These are phyloP conservation scores for Hyphantria cunea DNA, from an alignment of 1,140 invertebrate genomes.

Conservation along the genomic window DNA sequence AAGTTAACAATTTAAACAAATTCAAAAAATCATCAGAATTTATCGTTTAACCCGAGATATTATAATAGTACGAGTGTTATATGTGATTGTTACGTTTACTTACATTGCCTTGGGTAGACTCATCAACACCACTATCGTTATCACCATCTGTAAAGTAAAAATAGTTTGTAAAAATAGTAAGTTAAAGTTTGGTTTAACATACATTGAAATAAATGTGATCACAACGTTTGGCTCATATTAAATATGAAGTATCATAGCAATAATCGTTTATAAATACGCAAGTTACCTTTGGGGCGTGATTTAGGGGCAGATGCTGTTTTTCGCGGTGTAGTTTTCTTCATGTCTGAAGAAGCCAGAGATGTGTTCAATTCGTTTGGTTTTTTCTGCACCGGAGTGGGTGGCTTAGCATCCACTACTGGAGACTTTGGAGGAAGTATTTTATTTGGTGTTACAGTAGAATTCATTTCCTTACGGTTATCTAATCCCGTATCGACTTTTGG, in stretches of 20 bases:
- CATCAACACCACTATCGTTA: constrained; percentile 90
- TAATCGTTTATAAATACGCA: neutral
- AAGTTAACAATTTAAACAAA: too few relatives aligned
- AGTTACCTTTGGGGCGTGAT: constrained; percentile 69
- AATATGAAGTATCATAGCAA: neutral
- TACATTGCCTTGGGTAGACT: constrained; percentile 89
- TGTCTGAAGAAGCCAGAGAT: constrained; percentile 46
- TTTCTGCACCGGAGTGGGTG: constrained; percentile 43
- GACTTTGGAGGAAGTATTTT: constrained; percentile 56
- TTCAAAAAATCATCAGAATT: too few relatives aligned
- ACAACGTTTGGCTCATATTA: constrained; percentile 54
- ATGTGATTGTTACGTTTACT: constrained; percentile 31
- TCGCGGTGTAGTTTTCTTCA: constrained; percentile 65
- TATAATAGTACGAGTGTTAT: neutral
- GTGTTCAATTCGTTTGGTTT: constrained; percentile 63
- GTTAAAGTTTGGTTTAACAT: neutral
- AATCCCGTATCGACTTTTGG: constrained; percentile 42
- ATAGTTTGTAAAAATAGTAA: constrained; percentile 24
- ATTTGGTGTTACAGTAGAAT: constrained; percentile 37
- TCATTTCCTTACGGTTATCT: constrained; percentile 36
- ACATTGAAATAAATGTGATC: neutral
- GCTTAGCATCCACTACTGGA: constrained; percentile 49
- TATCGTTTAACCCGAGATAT: neutral
- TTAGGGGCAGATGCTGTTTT: constrained; percentile 66
- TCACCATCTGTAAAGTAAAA: constrained; percentile 85